Evolutionary conservation across 2,888 invertebrate species (phyloP), one percentile per base, ranked within the genome.

Genomic region (Perithous albicinctus): DNA sequence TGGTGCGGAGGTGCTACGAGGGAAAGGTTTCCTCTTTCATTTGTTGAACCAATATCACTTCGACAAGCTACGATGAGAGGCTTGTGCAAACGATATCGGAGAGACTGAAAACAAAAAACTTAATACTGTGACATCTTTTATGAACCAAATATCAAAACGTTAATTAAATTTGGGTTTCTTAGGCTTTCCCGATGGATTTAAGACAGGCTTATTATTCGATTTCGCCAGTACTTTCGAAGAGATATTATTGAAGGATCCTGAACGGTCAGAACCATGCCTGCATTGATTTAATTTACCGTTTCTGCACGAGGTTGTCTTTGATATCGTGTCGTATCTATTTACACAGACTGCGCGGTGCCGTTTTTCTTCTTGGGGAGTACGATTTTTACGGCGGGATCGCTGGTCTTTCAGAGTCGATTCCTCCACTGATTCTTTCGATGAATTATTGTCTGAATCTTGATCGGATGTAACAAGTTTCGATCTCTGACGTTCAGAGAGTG

Each of bases 11-110:
- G n/a, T n/a, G n/a, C n/a, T n/a, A n/a, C n/a, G n/a, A n/a, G n/a
- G n/a, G n/a, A n/a, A n/a, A n/a, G n/a, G n/a, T 18, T n/a, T 59
- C 32, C n/a, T 32, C 32, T 8, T 59, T 59, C 15, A 59, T 7
- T 54, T 59, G 32, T 32, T 59, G n/a, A n/a, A n/a, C n/a, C n/a
- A n/a, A n/a, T 59, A 29, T n/a, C n/a, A 23, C 23, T 6, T 32
- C 32, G 23, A 59, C 2, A 32, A 12, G n/a, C 59, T 32, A 5
- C 59, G 59, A 32, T 59, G 32, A 10, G 26, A n/a, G n/a, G n/a
- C n/a, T n/a, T n/a, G n/a, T n/a, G n/a, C n/a, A n/a, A n/a, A n/a
- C n/a, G n/a, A n/a, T n/a, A n/a, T n/a, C n/a, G n/a, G n/a, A n/a
- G n/a, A n/a, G n/a, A n/a, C n/a, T n/a, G n/a, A n/a, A n/a, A n/a